phyloP scores from a whole-genome alignment of 2,888 invertebrate species.

The Pedicia rivosa region DNA sequence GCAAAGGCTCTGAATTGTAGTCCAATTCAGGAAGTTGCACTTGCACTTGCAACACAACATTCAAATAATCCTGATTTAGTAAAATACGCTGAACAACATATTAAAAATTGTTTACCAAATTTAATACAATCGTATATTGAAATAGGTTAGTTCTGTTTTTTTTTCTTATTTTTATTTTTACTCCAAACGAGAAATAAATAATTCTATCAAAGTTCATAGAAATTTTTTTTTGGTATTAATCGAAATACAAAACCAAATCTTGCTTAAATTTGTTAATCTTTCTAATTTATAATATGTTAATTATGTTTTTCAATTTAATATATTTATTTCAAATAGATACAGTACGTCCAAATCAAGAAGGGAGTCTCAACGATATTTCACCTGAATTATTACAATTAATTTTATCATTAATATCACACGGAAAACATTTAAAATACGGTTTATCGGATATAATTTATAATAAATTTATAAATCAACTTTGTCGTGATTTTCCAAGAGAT shows the following conservation, averaged over 20 bases:
- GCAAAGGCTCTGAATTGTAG: constrained; percentile 74
- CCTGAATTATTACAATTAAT: constrained; percentile 79
- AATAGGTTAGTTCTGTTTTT: constrained; percentile 37
- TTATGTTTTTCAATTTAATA: constrained; percentile 10
- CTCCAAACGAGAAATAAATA: not conserved
- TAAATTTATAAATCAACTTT: constrained; percentile 63
- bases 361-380: constrained; percentile 78
- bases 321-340: constrained; percentile 33
- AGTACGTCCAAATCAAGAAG: constrained; percentile 52
- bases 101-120: constrained; percentile 68
- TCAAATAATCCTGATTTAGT: constrained; percentile 63
- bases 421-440: constrained; percentile 40
- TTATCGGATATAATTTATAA: constrained; percentile 59
- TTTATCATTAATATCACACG: constrained; percentile 44
- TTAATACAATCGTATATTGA: constrained; percentile 76
- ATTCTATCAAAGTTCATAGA: not conserved
- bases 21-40: constrained; percentile 79
- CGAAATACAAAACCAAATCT: not conserved
- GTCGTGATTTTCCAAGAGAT: constrained; percentile 77
- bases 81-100: constrained; percentile 56
- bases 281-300: not conserved
- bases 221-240: not conserved
- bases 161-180: constrained; percentile 6
- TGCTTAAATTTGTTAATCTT: constrained; percentile 1
- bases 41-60: constrained; percentile 70